Evolutionary conservation across 2,797 vertebrate species (phyloP), one percentile per base, ranked within the genome.

Genomic region (Euthynnus affinis): DNA sequence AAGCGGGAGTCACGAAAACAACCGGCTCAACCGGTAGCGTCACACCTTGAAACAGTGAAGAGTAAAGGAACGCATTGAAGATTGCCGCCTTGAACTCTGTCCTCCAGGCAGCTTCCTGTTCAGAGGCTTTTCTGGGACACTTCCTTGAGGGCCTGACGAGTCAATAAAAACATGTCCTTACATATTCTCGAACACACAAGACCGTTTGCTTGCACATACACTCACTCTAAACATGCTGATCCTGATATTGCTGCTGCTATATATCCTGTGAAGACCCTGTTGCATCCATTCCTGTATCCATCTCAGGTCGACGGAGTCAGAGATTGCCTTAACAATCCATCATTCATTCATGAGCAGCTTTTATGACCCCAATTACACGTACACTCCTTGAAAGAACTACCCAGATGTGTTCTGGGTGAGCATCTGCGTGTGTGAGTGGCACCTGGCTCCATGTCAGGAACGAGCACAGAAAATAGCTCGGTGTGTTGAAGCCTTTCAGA

Each of bases 311-410:
- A 71, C 17, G 4, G 55, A 78, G 57, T 81, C 80, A 27, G 56
- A 86, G 89, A 92, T 92, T 86, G 80, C 79, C 72, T 81, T 64
- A 82, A 90, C 86, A 88, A 79, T 74, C 56, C 88, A 91, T 95
- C 89, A 91, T 88, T 93, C 88, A 92, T 94, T 93, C 86, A 94
- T 91, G 87, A 93, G 88, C 46, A 57, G 69, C 71, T 92, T 88
- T 89, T 76, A 89, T 91, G 91, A 92, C 82, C 87, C 76, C 80
- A 76, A 81, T 89, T 87, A 75, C 74, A 89, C 44, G 55, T 71
- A 75, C 64, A 81, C 74, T 92, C 56, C 84, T 87, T 88, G 82
- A 90, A 92, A 92, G 85, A 77, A 46, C 46, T 46, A 76, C 60
- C 73, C 81, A 88, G 69, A 88, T 86, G 85, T 84, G 80, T 66